Percentiles rank a stretch among this genome's conserved stretches.
These are phyloP conservation scores for Coregonus clupeaformis DNA, from an alignment of 2,113 vertebrate species.

Conservation along the genomic window DNA sequence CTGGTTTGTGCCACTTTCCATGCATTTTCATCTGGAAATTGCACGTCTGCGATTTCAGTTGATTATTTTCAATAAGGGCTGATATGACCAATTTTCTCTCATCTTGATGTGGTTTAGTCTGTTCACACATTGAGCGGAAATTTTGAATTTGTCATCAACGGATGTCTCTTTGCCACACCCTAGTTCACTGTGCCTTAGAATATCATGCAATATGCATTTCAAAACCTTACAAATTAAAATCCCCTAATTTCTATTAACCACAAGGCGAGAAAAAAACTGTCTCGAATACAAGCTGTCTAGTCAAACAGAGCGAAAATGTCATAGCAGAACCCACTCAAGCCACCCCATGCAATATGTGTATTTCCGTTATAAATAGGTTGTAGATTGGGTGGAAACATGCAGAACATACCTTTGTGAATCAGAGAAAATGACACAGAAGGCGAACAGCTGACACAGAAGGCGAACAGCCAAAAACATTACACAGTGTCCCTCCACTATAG, in stretches of 20 bases:
- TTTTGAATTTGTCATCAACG: slow-evolving; percentile 42
- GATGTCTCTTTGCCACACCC: slow-evolving; percentile 66
- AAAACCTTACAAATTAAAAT: slow-evolving; percentile 44
- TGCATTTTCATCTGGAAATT: slow-evolving; percentile 24
- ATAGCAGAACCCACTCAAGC: slow-evolving; percentile 54
- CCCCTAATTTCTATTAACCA: slow-evolving; percentile 40
- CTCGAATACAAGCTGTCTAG: slow-evolving; percentile 31
- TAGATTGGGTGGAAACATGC: slow-evolving; percentile 67
- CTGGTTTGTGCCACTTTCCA: slow-evolving; percentile 26
- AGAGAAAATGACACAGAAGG: slow-evolving; percentile 63
- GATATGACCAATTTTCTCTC: slow-evolving; percentile 12
- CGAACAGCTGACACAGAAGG: slow-evolving; percentile 52
- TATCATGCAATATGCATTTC: slow-evolving; percentile 26
- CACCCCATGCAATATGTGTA: slow-evolving; percentile 40
- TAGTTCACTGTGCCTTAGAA: slow-evolving; percentile 45
- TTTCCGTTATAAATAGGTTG: slow-evolving; percentile 68
- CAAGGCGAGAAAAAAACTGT: slow-evolving; percentile 43
- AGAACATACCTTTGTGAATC: slow-evolving; percentile 77
- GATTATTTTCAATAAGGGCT: slow-evolving; percentile 31
- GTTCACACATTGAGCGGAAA: slow-evolving; percentile 57
- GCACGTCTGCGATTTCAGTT: slow-evolving; percentile 12
- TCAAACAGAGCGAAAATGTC: slow-evolving; percentile 59
- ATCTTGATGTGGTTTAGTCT: slow-evolving; percentile 28
- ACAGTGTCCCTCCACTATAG: slow-evolving; percentile 54
- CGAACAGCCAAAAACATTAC: slow-evolving; percentile 48